Evolutionary conservation across 2,888 invertebrate species (phyloP), one percentile per base, ranked within the genome.

Genomic region (Caenorhabditis sp.): DNA sequence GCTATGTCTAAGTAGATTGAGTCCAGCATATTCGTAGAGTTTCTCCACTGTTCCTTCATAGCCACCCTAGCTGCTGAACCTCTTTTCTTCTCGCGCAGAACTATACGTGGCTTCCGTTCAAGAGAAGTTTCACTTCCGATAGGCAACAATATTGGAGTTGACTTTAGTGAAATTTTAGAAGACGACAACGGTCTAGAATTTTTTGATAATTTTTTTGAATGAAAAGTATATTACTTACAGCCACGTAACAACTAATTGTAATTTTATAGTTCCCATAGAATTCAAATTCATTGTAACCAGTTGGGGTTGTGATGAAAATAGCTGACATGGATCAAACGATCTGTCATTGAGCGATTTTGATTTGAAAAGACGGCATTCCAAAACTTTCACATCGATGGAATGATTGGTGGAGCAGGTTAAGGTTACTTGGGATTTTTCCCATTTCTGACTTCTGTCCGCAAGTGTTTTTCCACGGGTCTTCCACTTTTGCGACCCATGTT

Each of bases 241-340:
- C 94, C 94, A 94, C 5, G 93, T 93, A 78, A 94, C 93, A 68
- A 94, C 92, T 69, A 94, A 88, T 85, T 93, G 93, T 61, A 94
- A 92, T 90, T 94, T 94, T 83, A 94, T 92, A 5, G 94, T 93
- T 74, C 94, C 94, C 86, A 93, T 93, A 13, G 93, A 92, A 89
- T 94, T 94, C 81, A 94, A 92, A 88, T 93, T 94, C 90, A 94
- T 93, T 1, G 94, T 94, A 93, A 94, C 93, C 68, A 94, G 91
- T 89, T 94, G 94, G 0, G 94, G 93, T 82, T 94, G 93, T 5
- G 94, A 92, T n/a, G 93, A 93, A 89, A 94, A 94, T 60, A 94
- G 92, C 82, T 94, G 93, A 69, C 93, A 92, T 20, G 93, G 93
- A 85, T 94, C 94, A 90, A 94, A 94, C 82, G 92, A 92, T 87